Evolutionary conservation across 2,888 invertebrate genomes (phyloP).

Genomic region (Junonia oenone): DNA sequence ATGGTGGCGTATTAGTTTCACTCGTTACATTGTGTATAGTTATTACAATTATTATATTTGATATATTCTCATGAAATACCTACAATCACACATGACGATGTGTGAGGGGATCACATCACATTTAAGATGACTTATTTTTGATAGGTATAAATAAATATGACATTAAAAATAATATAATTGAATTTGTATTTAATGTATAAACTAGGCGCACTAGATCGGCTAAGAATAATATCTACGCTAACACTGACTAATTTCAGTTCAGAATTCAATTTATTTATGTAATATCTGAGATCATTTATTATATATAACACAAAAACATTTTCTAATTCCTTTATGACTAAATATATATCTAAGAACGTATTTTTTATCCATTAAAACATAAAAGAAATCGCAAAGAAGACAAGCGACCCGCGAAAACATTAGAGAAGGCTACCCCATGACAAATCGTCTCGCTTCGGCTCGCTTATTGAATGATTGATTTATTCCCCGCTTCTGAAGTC

Average conservation of each 20-base stretch:
- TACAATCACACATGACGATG: neutral
- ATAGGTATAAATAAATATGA: too few relatives aligned
- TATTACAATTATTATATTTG: neutral
- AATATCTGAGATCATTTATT: neutral
- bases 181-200: too few relatives aligned
- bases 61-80: neutral
- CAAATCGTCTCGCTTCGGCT: conserved; percentile 52
- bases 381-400: conserved; percentile 19
- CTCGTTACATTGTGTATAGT: neutral
- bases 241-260: too few relatives aligned
- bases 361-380: conserved; percentile 10
- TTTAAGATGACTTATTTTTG: too few relatives aligned
- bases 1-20: neutral
- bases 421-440: conserved; percentile 40
- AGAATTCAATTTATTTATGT: neutral
- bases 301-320: neutral
- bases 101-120: too few relatives aligned
- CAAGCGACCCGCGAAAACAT: conserved; percentile 24
- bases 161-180: too few relatives aligned
- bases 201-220: too few relatives aligned
- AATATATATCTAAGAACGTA: conserved; percentile 7
- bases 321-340: neutral
- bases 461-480: conserved; percentile 75
- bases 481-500: conserved; percentile 41
- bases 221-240: too few relatives aligned